phyloP scores from a whole-genome alignment of 2,888 invertebrate species.

The Drosophila longiperda region DNA sequence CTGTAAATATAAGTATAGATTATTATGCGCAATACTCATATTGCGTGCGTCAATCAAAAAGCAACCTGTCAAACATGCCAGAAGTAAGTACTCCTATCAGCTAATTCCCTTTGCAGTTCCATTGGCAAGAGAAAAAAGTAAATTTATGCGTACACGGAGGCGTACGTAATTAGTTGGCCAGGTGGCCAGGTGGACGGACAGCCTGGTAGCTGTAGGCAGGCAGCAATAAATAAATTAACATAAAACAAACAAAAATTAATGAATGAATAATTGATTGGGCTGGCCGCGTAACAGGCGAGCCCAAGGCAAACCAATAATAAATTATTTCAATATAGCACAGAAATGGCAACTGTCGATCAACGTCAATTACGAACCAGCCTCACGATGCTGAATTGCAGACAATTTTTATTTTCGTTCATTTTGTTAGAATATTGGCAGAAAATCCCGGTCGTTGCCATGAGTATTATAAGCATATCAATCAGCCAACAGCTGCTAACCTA shows the following conservation, averaged over 20 bases:
- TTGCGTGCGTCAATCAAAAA: conserved; percentile 74
- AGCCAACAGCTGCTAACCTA: conserved; percentile 59
- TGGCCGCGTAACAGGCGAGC: conserved; percentile 13
- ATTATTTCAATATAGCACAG: conserved; percentile 60
- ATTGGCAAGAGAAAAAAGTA: conserved; percentile 1
- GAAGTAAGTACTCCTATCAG: conserved; percentile 37
- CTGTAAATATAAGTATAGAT: conserved; percentile 50
- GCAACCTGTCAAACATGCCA: conserved; percentile 74
- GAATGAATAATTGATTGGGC: conserved; percentile 78
- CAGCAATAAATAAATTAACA: conserved; percentile 78
- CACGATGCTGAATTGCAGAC: conserved; percentile 25
- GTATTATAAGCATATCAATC: conserved; percentile 75
- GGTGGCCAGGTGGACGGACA: conserved; percentile 23
- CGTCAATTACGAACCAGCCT: conserved; percentile 67
- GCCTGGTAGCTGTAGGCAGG: conserved; percentile 26
- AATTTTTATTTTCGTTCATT: conserved; percentile 18
- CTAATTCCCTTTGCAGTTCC: conserved; percentile 53
- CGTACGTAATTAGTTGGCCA: conserved; percentile 72
- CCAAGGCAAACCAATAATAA: conserved; percentile 60
- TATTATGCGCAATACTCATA: conserved; percentile 36
- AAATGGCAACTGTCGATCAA: conserved; percentile 79
- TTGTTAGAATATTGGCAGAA: conserved; percentile 33
- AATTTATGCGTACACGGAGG: conserved; percentile 69
- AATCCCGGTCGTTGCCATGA: conserved; percentile 39
- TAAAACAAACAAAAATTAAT: conserved; percentile 80